Percentiles rank a stretch among this genome's conserved stretches.
Evolutionary conservation across 1,140 invertebrate genomes (phyloP).

Genomic region (Eueides isabella): DNA sequence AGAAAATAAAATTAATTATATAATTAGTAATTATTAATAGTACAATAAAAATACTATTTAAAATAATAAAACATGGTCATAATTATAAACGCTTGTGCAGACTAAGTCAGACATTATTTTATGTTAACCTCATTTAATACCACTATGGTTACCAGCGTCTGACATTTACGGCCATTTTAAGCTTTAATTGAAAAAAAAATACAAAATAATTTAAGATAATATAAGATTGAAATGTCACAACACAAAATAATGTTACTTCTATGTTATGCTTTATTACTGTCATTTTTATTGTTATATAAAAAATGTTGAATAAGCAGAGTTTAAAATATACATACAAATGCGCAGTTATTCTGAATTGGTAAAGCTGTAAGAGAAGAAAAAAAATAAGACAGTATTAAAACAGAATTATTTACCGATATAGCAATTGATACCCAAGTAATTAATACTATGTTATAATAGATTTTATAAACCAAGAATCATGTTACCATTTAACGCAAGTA

Average conservation of each 20-base stretch:
- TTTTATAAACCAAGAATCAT: slow-evolving; percentile 13
- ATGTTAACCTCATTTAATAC: not conserved
- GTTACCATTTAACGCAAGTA: slow-evolving; percentile 39
- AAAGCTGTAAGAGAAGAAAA: not conserved
- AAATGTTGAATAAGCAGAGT: no score
- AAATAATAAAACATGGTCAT: slow-evolving; percentile 19
- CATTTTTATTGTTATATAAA: not conserved
- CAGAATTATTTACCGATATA: not conserved
- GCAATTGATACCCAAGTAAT: slow-evolving; percentile 13
- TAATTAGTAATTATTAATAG: slow-evolving; percentile 4
- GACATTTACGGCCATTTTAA: slow-evolving; percentile 48
- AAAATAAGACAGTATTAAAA: not conserved
- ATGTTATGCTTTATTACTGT: not conserved
- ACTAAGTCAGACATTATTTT: not conserved
- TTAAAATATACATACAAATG: no score
- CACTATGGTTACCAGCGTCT: slow-evolving; percentile 9
- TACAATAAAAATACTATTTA: slow-evolving; percentile 10
- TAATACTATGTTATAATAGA: slow-evolving; percentile 1
- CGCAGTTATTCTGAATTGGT: no score
- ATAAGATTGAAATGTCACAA: slow-evolving; percentile 29
- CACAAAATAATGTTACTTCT: slow-evolving; percentile 29
- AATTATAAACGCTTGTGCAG: slow-evolving; percentile 14
- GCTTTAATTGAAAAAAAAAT: slow-evolving; percentile 57
- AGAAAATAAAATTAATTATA: not conserved
- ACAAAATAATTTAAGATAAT: slow-evolving; percentile 41